Evolutionary conservation across 2,113 vertebrate species (phyloP).

Genomic region (Coracopsis vasa): DNA sequence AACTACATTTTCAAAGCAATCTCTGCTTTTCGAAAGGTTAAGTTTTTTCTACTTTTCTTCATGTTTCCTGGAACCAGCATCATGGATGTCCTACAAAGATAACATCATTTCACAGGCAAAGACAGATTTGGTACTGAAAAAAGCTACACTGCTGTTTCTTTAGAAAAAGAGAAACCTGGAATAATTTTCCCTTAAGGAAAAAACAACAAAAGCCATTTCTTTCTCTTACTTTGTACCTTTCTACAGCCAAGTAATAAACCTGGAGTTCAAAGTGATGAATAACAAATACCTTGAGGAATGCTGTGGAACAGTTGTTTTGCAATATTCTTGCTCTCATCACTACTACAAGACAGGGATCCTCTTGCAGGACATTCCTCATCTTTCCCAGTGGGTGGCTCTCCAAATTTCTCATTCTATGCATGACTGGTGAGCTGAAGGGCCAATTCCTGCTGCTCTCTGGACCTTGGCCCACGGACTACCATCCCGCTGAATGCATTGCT

Average conservation of each 20-base stretch:
- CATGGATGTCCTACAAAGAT: neutral
- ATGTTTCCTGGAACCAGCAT: neutral
- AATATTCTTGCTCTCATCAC: neutral
- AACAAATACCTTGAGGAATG: neutral
- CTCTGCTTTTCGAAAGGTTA: neutral
- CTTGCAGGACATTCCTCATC: neutral
- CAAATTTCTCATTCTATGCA: neutral
- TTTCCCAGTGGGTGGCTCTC: neutral
- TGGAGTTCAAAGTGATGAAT: neutral
- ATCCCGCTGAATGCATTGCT: neutral
- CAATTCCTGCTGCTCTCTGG: neutral
- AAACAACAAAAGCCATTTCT: neutral
- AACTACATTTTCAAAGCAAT: conserved; percentile 16
- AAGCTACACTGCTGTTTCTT: neutral
- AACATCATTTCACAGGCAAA: neutral
- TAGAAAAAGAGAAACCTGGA: neutral
- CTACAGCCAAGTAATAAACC: neutral
- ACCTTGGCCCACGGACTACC: neutral
- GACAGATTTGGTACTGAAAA: neutral
- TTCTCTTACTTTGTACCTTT: neutral
- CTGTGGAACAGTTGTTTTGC: neutral
- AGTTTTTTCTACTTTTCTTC: neutral
- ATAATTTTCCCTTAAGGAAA: neutral
- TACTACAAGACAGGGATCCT: neutral
- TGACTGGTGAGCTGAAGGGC: neutral